Evolutionary conservation across 64 coral and sea anemone genomes (phyloP).

Genomic region (Dendronephthya gigantea): DNA sequence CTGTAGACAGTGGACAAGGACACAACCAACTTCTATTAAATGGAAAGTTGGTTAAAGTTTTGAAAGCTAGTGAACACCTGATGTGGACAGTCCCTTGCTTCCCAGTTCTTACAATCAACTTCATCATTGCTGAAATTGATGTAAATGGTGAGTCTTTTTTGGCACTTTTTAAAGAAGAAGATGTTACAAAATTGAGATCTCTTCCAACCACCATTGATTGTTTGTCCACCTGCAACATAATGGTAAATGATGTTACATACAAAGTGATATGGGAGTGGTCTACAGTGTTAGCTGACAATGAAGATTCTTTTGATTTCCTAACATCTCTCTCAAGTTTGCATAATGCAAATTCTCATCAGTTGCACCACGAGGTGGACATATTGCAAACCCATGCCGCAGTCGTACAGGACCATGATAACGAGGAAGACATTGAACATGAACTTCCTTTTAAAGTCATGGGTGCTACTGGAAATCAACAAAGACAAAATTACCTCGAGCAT

Average conservation of each 20-base stretch:
- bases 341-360: not conserved
- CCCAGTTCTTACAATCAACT: not conserved
- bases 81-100: not conserved
- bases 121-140: not conserved
- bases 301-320: not conserved
- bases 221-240: not conserved
- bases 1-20: too few relatives aligned
- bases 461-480: not conserved
- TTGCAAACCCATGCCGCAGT: not conserved
- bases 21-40: too few relatives aligned
- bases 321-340: not conserved
- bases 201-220: not conserved
- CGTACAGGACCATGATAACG: too few relatives aligned
- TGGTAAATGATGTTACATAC: not conserved
- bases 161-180: not conserved
- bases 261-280: not conserved
- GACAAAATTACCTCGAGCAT: not conserved
- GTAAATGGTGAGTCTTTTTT: not conserved
- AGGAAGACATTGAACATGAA: not conserved
- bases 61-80: too few relatives aligned
- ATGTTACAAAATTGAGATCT: not conserved
- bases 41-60: too few relatives aligned
- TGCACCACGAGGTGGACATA: not conserved
- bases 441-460: conserved; percentile 10
- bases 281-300: not conserved